Percentiles rank a stretch among this genome's conserved stretches.
Evolutionary conservation across 2,113 vertebrate species (phyloP).

Genomic region (Sander lucioperca): DNA sequence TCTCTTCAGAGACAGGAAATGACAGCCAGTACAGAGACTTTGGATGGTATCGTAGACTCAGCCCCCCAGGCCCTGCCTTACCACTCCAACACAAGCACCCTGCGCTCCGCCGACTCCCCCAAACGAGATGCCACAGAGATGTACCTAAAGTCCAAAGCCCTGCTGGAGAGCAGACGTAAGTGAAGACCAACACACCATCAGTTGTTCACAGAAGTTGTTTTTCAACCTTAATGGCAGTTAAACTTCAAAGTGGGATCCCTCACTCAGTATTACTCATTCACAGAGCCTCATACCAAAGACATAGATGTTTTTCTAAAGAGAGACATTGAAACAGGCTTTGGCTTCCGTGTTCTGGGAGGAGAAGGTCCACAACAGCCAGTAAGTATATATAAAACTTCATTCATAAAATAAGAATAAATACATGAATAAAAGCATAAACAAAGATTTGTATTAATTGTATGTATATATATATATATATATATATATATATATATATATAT

Average conservation of each 20-base stretch:
- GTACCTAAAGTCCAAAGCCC: constrained; percentile 96
- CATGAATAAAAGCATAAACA: no score
- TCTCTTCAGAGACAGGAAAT: constrained; percentile 89
- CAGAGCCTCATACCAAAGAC: constrained; percentile 96
- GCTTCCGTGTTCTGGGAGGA: constrained; percentile 96
- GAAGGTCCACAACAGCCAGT: constrained; percentile 97
- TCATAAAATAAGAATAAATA: no score
- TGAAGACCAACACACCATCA: constrained; percentile 23
- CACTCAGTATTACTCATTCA: constrained; percentile 24
- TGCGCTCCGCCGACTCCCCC: constrained; percentile 88
- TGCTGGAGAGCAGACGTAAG: constrained; percentile 98
- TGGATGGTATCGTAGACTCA: constrained; percentile 72
- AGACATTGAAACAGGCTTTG: constrained; percentile 97
- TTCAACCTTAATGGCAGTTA: background rate
- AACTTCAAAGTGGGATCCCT: background rate
- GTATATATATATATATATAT: no score
- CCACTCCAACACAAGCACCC: constrained; percentile 86
- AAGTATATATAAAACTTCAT: no score
- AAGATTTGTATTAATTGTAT: no score
- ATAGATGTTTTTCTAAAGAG: constrained; percentile 94
- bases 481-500: no score
- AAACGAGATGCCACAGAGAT: constrained; percentile 93
- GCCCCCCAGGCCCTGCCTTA: constrained; percentile 93
- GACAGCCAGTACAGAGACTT: constrained; percentile 89
- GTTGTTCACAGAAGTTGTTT: background rate